Percentiles rank a stretch among this genome's conserved stretches.
phyloP scores from a whole-genome alignment of 2,888 invertebrate genomes.

The Dinocampus coccinellae region DNA sequence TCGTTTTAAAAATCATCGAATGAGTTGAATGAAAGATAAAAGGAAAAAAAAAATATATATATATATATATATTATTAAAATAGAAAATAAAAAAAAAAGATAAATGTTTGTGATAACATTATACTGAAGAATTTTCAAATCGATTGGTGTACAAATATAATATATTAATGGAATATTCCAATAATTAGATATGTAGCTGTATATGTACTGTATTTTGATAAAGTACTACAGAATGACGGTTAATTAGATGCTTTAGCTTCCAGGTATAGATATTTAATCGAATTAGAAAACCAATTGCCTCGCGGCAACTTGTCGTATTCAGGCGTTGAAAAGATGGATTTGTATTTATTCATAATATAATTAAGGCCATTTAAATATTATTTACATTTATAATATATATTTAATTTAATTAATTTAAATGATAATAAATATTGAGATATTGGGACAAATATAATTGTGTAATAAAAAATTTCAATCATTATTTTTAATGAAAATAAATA shows the following conservation, averaged over 20 bases:
- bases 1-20: not conserved
- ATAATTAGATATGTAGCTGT: not conserved
- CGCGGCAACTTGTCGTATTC: constrained; percentile 40
- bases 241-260: constrained; percentile 28
- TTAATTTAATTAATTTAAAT: not conserved
- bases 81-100: not conserved
- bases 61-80: not conserved
- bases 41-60: not conserved
- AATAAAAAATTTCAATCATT: constrained; percentile 26
- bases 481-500: no score
- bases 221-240: constrained; percentile 12
- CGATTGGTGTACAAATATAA: not conserved
- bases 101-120: not conserved
- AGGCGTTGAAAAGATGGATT: constrained; percentile 32
- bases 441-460: constrained; percentile 13
- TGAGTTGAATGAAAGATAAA: not conserved
- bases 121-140: not conserved
- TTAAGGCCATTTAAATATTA: constrained; percentile 6
- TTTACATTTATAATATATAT: not conserved
- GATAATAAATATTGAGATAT: not conserved
- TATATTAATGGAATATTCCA: not conserved
- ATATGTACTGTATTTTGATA: not conserved
- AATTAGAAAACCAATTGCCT: constrained; percentile 62
- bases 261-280: constrained; percentile 56
- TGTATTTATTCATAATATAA: constrained; percentile 6